Evolutionary conservation across 2,797 vertebrate species (phyloP), one percentile per base, ranked within the genome.

Genomic region (Phalloptychus januarius): DNA sequence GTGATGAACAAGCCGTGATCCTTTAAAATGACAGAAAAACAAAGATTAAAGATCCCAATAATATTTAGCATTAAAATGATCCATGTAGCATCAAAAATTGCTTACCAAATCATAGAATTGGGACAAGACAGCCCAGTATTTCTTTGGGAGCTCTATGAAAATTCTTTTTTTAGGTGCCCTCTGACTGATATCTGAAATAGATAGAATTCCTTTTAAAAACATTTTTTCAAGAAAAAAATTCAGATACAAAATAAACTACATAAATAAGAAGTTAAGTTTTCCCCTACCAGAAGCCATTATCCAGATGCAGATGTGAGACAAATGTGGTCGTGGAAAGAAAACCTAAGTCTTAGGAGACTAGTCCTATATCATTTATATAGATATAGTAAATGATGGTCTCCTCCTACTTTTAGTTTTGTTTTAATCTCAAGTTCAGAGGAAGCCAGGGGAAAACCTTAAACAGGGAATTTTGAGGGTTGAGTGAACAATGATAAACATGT

Each of bases 1-100:
- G 20, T 88, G 36, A 95, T 31, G 18, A 93, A 0, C 77, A 95
- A 45, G 36, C 94, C 92, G 85, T 95, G 92, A 2, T 92, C 87
- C 94, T 94, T 46, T 75, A 40, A 78, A 77, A 77, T 40, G 0
- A 76, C 1, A 76, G 1, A 77, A 81, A 78, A 81, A 5, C 2
- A 0, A 75, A 5, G 18, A 12, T 20, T 56, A 12, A 33, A 50
- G 6, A 1, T 10, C 45, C 72, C 13, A 8, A 1, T 33, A 42
- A 42, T 15, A 48, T 52, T 13, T n/a, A 5, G 16, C 5, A 42
- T 50, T 25, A 38, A 48, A 28, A 13, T 40, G 48, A 8, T 7
- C 23, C 2, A 7, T 48, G 4, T 36, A 11, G 31, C 31, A 23
- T 45, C 12, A 63, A 20, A 25, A 40, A 48, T 12, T 25, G 12